Base-by-base conservation (phyloP, 1,140 invertebrate species). In the Drosophila nannoptera region DNA sequence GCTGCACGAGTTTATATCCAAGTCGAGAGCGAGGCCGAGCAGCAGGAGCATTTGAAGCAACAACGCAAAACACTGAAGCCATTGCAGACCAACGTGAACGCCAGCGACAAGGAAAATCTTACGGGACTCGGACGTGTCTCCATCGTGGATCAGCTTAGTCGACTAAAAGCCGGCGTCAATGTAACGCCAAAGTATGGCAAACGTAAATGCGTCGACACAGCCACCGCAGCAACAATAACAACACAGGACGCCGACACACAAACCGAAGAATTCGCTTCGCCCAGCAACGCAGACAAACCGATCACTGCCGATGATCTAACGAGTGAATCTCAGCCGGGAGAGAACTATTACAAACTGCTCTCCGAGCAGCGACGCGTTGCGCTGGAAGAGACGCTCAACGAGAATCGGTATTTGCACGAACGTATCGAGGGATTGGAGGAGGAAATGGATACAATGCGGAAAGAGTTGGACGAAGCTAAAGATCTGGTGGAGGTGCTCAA, bases 291-390 rank as follows among this genome's bases (percentile, higher is more conserved):
- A 4, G 75, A 86, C 42, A 77, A 75, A 8, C 78, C 84, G n/a
- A 87, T 89, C 9, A 89, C 86, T 14, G 87, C 70, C 0, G 84
- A 89, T 11, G 92, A 93, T 86, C 80, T 93, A 38, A 93, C 91
- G n/a, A 91, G 90, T 5, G 90, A 91, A 74, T 88, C 89, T 77
- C 90, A 91, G 33, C 92, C 93, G 0, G 92, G 92, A 73, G 91
- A 91, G 71, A 90, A 91, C 65, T 94, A 94, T 70, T 94, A 93
- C 92, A 89, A 93, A 88, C 83, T 90, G 35, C 67, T 93, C 9
- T 93, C 93, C 8, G 93, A 94, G 87, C 91, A 91, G 56, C 90
- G 93, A 40, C 88, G 91, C 43, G 77, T 91, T 62, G 92, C 92
- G 4, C 77, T 94, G 7, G 89, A 93, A 48, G 90, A 92, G 52